Conservation (phyloP, 1,140 invertebrate species). For the Streblospio benedicti region DNA sequence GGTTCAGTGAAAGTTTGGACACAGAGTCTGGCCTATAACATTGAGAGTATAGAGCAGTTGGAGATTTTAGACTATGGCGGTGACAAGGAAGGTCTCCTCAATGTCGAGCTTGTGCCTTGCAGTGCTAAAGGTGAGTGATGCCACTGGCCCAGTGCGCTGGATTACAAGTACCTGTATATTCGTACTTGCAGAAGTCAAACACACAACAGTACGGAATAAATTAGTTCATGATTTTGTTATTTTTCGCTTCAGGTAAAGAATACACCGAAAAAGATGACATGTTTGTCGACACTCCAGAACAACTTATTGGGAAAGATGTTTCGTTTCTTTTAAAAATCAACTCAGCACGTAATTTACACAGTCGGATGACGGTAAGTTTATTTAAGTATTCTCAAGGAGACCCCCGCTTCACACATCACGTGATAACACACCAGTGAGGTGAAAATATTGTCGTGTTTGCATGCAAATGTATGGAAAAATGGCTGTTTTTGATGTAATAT, state of each 20-base stretch:
- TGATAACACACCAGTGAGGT: too few relatives aligned
- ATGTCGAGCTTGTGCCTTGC: slow-evolving; percentile 50
- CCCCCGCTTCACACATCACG: too few relatives aligned
- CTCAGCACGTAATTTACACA: slow-evolving; percentile 49
- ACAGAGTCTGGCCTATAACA: slow-evolving; percentile 51
- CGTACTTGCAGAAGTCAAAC: too few relatives aligned
- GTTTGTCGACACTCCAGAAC: slow-evolving; percentile 49
- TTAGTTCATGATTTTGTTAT: too few relatives aligned
- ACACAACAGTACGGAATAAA: too few relatives aligned
- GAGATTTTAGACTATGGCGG: slow-evolving; percentile 53
- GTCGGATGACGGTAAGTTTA: slow-evolving; percentile 49
- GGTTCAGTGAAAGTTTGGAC: slow-evolving; percentile 55
- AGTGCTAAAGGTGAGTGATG: slow-evolving; percentile 40
- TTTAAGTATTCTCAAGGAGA: too few relatives aligned
- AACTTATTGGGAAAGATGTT: slow-evolving; percentile 47
- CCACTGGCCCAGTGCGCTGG: too few relatives aligned
- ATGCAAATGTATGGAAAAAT: background rate
- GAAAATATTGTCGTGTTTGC: too few relatives aligned
- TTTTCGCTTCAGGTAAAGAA: too few relatives aligned
- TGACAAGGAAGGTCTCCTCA: slow-evolving; percentile 7
- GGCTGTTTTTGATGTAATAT: too few relatives aligned
- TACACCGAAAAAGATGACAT: slow-evolving; percentile 50
- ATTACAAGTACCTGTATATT: too few relatives aligned
- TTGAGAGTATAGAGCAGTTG: slow-evolving; percentile 53
- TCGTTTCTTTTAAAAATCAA: slow-evolving; percentile 50